These are phyloP conservation scores for Neoarius graeffei DNA, from an alignment of 2,113 vertebrate genomes.

Conservation along the genomic window DNA sequence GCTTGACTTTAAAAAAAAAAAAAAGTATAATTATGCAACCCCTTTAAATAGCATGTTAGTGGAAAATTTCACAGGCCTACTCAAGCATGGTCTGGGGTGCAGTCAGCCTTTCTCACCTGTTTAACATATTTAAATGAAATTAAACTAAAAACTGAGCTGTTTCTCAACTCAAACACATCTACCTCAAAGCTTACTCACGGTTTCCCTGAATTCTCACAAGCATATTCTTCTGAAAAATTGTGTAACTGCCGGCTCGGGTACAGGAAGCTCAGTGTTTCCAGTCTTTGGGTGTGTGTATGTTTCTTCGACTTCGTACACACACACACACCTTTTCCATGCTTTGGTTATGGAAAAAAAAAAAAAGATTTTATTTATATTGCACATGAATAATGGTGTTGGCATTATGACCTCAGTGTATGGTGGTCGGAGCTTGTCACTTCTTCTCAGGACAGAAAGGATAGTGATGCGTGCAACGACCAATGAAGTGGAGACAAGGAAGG, in stretches of 20 bases:
- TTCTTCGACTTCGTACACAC: slow-evolving; percentile 27
- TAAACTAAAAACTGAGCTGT: slow-evolving; percentile 11
- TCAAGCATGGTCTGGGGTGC: not conserved
- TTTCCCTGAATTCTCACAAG: slow-evolving; percentile 29
- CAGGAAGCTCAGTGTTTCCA: slow-evolving; percentile 55
- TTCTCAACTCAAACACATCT: slow-evolving; percentile 29
- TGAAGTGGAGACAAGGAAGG: not conserved
- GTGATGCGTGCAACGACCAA: not conserved
- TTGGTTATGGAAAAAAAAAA: not conserved
- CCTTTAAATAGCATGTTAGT: not conserved
- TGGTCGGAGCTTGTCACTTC: not conserved
- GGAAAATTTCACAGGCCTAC: not conserved
- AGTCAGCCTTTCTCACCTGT: not conserved
- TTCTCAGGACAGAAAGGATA: not conserved
- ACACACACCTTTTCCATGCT: not conserved
- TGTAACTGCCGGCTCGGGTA: slow-evolving; percentile 47
- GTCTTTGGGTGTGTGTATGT: slow-evolving; percentile 28
- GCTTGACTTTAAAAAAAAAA: not conserved
- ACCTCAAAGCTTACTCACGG: slow-evolving; percentile 35
- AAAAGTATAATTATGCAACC: not conserved
- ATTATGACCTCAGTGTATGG: too few relatives aligned
- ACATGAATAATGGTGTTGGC: not conserved
- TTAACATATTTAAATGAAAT: slow-evolving; percentile 1
- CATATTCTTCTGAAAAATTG: slow-evolving; percentile 41
- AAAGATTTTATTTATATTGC: not conserved